A percentile compares a stretch with the other conserved stretches of the same genome.
These are phyloP conservation scores for Epinotia nisella DNA, from an alignment of 2,888 invertebrate genomes.

Conservation along the genomic window DNA sequence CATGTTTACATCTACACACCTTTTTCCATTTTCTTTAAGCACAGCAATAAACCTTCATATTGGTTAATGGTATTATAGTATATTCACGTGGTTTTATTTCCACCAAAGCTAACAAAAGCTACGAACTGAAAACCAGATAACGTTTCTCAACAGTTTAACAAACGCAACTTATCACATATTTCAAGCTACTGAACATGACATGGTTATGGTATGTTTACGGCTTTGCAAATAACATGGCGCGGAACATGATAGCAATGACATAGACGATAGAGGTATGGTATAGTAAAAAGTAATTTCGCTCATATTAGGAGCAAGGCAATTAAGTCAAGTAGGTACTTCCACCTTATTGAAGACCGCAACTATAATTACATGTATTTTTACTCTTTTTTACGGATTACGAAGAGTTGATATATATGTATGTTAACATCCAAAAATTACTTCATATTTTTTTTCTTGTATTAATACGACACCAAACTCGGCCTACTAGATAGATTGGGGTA, in stretches of 20 bases:
- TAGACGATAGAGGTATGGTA: background rate
- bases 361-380: too few species aligned
- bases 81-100: constrained; percentile 15
- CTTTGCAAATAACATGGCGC: constrained; percentile 6
- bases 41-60: background rate
- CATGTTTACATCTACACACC: background rate
- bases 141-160: constrained; percentile 24
- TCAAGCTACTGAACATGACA: constrained; percentile 24
- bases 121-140: constrained; percentile 34
- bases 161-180: constrained; percentile 26
- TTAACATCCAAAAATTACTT: background rate
- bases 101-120: constrained; percentile 24
- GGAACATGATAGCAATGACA: background rate
- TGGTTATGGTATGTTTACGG: constrained; percentile 8
- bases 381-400: too few species aligned
- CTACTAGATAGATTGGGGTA: too few species aligned
- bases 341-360: background rate
- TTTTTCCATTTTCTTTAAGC: constrained; percentile 4
- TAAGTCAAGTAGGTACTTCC: background rate
- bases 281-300: background rate
- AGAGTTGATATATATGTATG: too few species aligned
- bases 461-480: background rate
- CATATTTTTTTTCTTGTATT: background rate
- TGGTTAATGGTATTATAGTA: background rate
- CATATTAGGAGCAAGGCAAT: background rate